These are phyloP conservation scores for Acropora yongei DNA, from an alignment of 64 coral and sea anemone species.

Conservation along the genomic window DNA sequence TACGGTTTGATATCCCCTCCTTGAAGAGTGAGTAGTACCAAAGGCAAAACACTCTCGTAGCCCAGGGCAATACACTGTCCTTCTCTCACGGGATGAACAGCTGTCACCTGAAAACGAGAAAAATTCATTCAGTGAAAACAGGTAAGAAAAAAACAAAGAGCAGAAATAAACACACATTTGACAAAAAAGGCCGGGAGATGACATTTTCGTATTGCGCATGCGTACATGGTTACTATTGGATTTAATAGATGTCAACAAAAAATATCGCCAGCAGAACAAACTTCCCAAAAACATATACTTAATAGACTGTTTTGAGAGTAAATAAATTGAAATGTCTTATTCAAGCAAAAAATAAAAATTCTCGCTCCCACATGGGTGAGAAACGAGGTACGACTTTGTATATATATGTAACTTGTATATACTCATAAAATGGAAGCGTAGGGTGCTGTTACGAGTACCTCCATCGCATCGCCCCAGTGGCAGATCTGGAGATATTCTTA, in stretches of 20 bases:
- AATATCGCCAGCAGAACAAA: too few relatives aligned
- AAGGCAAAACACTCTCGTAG: slow-evolving; percentile 73
- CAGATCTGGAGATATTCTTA: slow-evolving; percentile 54
- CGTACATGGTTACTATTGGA: neutral
- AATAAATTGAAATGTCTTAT: neutral
- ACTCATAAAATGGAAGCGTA: neutral
- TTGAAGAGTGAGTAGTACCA: slow-evolving; percentile 73
- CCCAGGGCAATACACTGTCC: slow-evolving; percentile 79
- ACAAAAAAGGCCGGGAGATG: neutral
- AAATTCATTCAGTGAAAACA: neutral
- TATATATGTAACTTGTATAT: neutral
- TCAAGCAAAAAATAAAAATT: neutral
- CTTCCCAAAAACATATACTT: too few relatives aligned
- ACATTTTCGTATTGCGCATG: neutral
- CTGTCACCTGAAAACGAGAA: slow-evolving; percentile 52
- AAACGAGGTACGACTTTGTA: neutral
- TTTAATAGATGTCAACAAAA: neutral
- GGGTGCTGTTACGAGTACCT: slow-evolving; percentile 37
- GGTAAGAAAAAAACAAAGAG: neutral
- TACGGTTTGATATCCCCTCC: slow-evolving; percentile 66
- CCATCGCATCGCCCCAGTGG: slow-evolving; percentile 38
- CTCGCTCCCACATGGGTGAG: neutral
- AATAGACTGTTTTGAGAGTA: neutral
- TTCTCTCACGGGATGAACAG: slow-evolving; percentile 72
- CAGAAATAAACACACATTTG: neutral